Evolutionary conservation across 2,113 vertebrate genomes (phyloP).

Genomic region (Mus spicilegus): DNA sequence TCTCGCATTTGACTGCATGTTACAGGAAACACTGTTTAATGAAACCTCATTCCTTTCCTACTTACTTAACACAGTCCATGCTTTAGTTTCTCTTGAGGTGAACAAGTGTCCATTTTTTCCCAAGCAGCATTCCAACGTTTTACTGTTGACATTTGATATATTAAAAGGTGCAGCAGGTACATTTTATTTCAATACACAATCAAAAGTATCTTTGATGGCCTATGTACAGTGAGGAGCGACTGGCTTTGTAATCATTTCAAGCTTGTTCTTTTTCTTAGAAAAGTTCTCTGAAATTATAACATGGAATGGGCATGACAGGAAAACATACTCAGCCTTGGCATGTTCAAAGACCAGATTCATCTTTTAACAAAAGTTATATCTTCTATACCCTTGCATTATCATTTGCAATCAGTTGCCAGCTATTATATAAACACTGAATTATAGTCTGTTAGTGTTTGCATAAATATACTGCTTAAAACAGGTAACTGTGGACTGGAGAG

Average conservation of each 20-base stretch:
- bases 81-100: not conserved
- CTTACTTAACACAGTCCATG: not conserved
- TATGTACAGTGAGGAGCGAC: constrained; percentile 25
- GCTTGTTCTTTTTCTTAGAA: constrained; percentile 15
- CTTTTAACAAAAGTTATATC: constrained; percentile 47
- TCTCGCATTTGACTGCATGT: not conserved
- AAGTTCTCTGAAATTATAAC: not conserved
- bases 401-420: not conserved
- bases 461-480: not conserved
- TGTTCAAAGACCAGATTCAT: constrained; percentile 51
- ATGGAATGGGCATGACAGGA: not conserved
- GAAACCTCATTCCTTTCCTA: not conserved
- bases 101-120: not conserved
- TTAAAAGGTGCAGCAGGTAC: not conserved
- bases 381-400: not conserved
- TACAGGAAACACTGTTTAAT: not conserved
- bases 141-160: not conserved
- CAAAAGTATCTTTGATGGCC: constrained; percentile 59
- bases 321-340: constrained; percentile 45
- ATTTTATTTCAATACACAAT: constrained; percentile 31
- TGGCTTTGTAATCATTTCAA: constrained; percentile 18
- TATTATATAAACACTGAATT: not conserved
- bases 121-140: not conserved
- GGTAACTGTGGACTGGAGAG: not conserved
- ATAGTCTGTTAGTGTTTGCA: not conserved